Evolutionary conservation across 2,888 invertebrate genomes (phyloP).

Genomic region (Caenorhabditis sp.): DNA sequence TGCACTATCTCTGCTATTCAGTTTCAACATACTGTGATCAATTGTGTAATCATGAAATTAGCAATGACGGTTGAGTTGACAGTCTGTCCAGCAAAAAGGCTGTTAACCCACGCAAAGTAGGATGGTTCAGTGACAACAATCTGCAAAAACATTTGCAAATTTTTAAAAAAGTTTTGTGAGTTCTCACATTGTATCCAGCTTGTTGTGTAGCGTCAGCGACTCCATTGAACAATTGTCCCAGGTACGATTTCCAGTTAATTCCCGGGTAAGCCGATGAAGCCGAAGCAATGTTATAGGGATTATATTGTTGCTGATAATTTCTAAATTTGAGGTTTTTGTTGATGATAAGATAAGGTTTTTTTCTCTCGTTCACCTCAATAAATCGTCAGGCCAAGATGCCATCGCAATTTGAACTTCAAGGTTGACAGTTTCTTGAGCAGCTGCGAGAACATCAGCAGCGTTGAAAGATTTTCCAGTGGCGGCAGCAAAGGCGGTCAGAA

Average conservation of each 20-base stretch:
- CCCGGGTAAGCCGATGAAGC: constrained; percentile 42
- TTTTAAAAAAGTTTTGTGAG: too few relatives aligned
- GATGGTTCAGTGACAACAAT: constrained; percentile 58
- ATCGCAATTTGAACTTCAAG: constrained; percentile 54
- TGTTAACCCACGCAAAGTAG: constrained; percentile 60
- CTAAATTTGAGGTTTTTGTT: constrained; percentile 16
- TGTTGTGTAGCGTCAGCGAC: constrained; percentile 9
- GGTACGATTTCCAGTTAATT: constrained; percentile 51
- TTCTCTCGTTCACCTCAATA: constrained; percentile 30
- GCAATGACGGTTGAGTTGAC: constrained; percentile 40
- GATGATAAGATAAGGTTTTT: not conserved
- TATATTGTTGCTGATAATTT: constrained; percentile 64
- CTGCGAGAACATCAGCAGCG: constrained; percentile 21
- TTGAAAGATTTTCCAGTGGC: constrained; percentile 19
- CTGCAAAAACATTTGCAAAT: too few relatives aligned
- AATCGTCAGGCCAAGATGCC: constrained; percentile 56
- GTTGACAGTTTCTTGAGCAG: constrained; percentile 33
- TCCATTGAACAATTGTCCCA: constrained; percentile 36
- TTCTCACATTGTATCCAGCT: constrained; percentile 24
- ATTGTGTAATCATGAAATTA: constrained; percentile 54
- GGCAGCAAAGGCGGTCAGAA: constrained; percentile 35
- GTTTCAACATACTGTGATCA: constrained; percentile 8
- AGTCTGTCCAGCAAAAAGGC: constrained; percentile 46
- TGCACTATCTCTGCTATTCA: too few relatives aligned
- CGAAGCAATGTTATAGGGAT: constrained; percentile 49